Percentiles rank a stretch among this genome's conserved stretches.
These are phyloP conservation scores for Bimastos eiseni DNA, from an alignment of 2,888 invertebrate genomes.

Conservation along the genomic window DNA sequence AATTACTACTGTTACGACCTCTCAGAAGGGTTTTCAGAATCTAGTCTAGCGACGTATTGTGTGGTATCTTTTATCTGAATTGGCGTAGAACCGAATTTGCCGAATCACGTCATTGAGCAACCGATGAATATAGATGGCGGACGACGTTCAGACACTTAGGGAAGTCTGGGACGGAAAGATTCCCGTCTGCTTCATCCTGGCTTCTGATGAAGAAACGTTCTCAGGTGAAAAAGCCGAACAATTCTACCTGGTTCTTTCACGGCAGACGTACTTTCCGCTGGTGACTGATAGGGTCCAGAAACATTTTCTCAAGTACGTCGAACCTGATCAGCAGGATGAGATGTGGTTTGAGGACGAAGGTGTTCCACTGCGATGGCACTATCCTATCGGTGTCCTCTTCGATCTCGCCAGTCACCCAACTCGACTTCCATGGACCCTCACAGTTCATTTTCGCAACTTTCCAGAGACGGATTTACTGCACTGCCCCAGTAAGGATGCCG, in stretches of 20 bases:
- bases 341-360: slow-evolving; percentile 94
- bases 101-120: neutral
- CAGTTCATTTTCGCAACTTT: slow-evolving; percentile 88
- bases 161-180: slow-evolving; percentile 95
- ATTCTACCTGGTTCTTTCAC: slow-evolving; percentile 79
- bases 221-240: slow-evolving; percentile 88
- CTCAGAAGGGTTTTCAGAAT: neutral
- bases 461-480: slow-evolving; percentile 86
- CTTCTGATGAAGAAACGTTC: slow-evolving; percentile 79
- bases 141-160: slow-evolving; percentile 89
- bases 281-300: slow-evolving; percentile 87
- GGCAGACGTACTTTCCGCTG: slow-evolving; percentile 89
- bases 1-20: neutral
- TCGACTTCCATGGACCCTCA: slow-evolving; percentile 84
- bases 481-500: slow-evolving; percentile 78
- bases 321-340: slow-evolving; percentile 70
- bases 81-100: neutral
- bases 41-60: neutral
- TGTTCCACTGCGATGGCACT: slow-evolving; percentile 82
- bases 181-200: slow-evolving; percentile 87
- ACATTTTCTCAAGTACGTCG: slow-evolving; percentile 83
- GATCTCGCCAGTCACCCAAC: slow-evolving; percentile 68
- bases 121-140: slow-evolving; percentile 73
- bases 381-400: slow-evolving; percentile 82
- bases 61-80: neutral